Conservation (phyloP, 2,888 invertebrate species). For the Lithodes maja region DNA sequence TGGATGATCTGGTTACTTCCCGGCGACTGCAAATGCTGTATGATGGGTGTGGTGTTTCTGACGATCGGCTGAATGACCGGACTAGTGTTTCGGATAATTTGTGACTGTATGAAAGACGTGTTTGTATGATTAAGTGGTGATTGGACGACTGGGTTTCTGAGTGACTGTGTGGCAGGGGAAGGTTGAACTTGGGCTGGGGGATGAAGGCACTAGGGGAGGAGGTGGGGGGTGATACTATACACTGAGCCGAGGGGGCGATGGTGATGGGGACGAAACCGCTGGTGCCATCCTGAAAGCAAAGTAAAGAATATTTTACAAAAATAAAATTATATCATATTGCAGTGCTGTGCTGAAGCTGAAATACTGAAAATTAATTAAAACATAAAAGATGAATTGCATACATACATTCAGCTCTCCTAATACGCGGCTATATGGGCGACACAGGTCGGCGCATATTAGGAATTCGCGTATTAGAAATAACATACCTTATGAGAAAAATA, state of each 20-base stretch:
- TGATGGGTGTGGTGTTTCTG: background rate
- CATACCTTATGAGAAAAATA: too few species aligned
- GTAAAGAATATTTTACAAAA: background rate
- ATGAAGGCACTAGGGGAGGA: slow-evolving; percentile 10
- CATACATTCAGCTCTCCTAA: too few species aligned
- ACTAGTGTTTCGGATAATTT: background rate
- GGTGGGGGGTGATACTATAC: background rate
- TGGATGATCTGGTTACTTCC: slow-evolving; percentile 27
- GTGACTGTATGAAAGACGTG: background rate
- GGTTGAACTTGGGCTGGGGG: background rate
- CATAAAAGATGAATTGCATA: too few species aligned
- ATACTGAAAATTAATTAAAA: too few species aligned
- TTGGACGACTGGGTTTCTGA: background rate
- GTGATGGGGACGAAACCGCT: slow-evolving; percentile 44
- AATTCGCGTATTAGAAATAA: too few species aligned
- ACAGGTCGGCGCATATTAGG: too few species aligned
- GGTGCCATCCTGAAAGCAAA: slow-evolving; percentile 14
- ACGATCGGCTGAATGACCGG: background rate
- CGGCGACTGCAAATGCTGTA: background rate
- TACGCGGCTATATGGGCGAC: too few species aligned
- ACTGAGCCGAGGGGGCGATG: slow-evolving; percentile 21
- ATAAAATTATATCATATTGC: too few species aligned
- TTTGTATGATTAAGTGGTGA: background rate
- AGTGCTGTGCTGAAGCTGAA: too few species aligned
- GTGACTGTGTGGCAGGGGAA: slow-evolving; percentile 7